phyloP scores from a whole-genome alignment of 2,113 vertebrate species.

The Cavia aperea region DNA sequence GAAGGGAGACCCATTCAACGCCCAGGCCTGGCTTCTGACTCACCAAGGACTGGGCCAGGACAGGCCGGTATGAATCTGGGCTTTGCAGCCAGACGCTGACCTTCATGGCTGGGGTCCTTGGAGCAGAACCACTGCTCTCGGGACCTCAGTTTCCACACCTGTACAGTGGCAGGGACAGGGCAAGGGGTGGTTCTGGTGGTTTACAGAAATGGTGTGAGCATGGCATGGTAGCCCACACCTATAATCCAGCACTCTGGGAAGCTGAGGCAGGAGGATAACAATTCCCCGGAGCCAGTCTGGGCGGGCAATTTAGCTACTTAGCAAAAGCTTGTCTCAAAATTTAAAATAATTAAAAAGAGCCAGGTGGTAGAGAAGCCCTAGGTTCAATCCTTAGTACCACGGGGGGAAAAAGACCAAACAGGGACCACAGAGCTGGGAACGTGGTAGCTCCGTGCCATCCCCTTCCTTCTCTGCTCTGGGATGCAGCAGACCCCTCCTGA shows the following conservation, averaged over 20 bases:
- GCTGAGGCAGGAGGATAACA: not conserved
- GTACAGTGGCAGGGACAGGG: not conserved
- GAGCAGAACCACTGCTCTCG: not conserved
- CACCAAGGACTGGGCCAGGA: not conserved
- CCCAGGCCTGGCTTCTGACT: slow-evolving; percentile 50
- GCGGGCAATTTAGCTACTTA: not conserved
- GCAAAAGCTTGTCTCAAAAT: not conserved
- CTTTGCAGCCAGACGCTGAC: not conserved
- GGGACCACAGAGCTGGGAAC: not conserved
- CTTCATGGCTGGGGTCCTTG: not conserved
- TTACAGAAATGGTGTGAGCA: not conserved
- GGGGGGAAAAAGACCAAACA: not conserved
- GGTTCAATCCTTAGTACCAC: not conserved
- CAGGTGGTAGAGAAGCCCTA: not conserved
- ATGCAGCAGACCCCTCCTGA: not conserved
- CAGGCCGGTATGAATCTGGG: not conserved
- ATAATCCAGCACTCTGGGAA: not conserved
- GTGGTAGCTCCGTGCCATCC: not conserved
- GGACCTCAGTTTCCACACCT: slow-evolving; percentile 1
- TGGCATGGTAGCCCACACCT: not conserved
- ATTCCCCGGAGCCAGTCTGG: not conserved
- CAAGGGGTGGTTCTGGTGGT: not conserved
- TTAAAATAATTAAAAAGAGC: not conserved
- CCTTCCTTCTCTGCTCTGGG: not conserved
- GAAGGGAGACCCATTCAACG: slow-evolving; percentile 25